A percentile compares a stretch with the other conserved stretches of the same genome.
phyloP scores from a whole-genome alignment of 2,113 vertebrate genomes.

The Mus pahari region DNA sequence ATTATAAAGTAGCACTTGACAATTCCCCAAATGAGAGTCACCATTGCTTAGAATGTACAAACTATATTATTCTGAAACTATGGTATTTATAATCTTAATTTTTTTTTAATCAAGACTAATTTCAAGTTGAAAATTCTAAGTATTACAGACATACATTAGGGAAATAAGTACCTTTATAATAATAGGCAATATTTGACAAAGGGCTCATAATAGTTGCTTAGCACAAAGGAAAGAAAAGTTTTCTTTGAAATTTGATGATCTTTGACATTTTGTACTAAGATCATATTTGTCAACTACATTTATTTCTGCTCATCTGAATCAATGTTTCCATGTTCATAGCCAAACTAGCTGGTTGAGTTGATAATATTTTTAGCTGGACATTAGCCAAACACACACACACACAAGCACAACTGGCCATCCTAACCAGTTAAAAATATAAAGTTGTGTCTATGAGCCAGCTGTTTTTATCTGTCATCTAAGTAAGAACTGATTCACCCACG shows the following conservation, averaged over 20 bases:
- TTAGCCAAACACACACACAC: not conserved
- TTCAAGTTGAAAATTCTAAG: constrained; percentile 64
- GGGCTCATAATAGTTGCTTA: not conserved
- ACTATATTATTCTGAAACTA: constrained; percentile 61
- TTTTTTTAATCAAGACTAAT: constrained; percentile 52
- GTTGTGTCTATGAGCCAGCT: constrained; percentile 7
- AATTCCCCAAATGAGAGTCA: constrained; percentile 77
- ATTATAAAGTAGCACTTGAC: constrained; percentile 79
- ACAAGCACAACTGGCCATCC: rapidly evolving
- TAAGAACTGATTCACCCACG: not conserved
- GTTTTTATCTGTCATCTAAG: not conserved
- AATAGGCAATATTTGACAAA: constrained; percentile 33
- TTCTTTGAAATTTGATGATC: not conserved
- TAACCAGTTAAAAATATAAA: constrained; percentile 7
- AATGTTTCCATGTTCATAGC: constrained; percentile 77
- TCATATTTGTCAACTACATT: constrained; percentile 25
- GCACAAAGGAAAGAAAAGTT: not conserved
- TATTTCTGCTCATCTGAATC: constrained; percentile 56
- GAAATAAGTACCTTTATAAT: constrained; percentile 47
- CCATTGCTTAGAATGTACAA: constrained; percentile 53
- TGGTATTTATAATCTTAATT: constrained; percentile 48
- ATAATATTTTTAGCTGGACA: constrained; percentile 70
- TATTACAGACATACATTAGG: constrained; percentile 48
- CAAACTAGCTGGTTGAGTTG: constrained; percentile 60
- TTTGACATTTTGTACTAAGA: not conserved